These are phyloP conservation scores for Pomatorhinus ruficollis DNA, from an alignment of 2,113 vertebrate species.

Conservation along the genomic window DNA sequence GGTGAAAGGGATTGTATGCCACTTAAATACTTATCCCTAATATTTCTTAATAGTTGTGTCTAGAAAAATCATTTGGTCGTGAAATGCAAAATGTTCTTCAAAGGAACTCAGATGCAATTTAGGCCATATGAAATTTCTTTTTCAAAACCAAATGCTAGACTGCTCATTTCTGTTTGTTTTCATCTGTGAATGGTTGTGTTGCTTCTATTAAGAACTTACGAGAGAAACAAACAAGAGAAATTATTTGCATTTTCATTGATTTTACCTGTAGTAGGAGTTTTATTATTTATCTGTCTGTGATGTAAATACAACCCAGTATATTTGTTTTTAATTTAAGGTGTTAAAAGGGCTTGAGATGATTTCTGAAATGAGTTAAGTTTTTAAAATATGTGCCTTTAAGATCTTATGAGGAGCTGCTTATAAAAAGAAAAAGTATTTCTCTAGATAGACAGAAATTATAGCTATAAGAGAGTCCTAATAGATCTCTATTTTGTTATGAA, in stretches of 20 bases:
- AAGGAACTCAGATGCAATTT: background rate
- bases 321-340: background rate
- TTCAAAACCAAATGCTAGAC: background rate
- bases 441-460: background rate
- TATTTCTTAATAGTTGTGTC: background rate
- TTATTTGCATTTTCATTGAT: background rate
- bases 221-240: background rate
- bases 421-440: background rate
- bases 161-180: background rate
- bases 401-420: background rate
- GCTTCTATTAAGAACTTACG: background rate
- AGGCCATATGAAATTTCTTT: background rate
- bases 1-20: background rate
- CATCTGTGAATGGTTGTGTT: background rate
- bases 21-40: background rate
- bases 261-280: background rate
- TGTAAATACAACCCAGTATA: background rate
- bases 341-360: background rate
- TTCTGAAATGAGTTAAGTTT: background rate
- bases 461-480: background rate
- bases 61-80: background rate
- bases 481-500: background rate
- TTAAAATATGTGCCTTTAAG: background rate
- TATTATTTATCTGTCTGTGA: background rate
- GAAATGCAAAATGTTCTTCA: background rate